A percentile compares a stretch with the other conserved stretches of the same genome.
These are phyloP conservation scores for Gymnocypris eckloni DNA, from an alignment of 2,797 vertebrate genomes.

Conservation along the genomic window DNA sequence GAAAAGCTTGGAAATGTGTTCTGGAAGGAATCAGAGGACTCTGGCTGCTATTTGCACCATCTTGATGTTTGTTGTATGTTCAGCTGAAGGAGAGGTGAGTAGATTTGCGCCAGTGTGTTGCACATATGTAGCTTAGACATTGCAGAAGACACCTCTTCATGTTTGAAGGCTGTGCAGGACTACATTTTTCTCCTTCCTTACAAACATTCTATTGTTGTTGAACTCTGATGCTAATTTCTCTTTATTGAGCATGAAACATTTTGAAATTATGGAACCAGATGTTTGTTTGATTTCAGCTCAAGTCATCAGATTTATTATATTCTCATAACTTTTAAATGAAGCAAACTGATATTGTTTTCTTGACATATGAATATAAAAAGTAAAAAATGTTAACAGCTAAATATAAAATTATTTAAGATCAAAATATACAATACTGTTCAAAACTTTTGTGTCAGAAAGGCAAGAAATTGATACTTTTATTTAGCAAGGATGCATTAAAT, in stretches of 20 bases:
- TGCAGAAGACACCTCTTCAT: not conserved
- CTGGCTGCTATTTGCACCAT: not conserved
- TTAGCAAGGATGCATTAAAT: not conserved
- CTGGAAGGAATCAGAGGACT: constrained; percentile 32
- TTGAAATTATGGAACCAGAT: not conserved
- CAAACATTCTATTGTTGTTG: not conserved
- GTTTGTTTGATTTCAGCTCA: not conserved
- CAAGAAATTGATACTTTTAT: not conserved
- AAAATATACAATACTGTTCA: not conserved
- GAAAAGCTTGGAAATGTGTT: constrained; percentile 45
- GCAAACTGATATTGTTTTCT: not conserved
- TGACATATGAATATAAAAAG: not conserved
- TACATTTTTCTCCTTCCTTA: not conserved
- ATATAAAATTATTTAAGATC: not conserved
- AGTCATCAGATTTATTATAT: not conserved
- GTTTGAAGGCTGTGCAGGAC: not conserved
- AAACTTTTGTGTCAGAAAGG: not conserved
- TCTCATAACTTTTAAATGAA: not conserved
- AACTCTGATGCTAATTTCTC: not conserved
- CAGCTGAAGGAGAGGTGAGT: constrained; percentile 53
- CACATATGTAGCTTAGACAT: not conserved
- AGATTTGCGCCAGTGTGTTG: not conserved
- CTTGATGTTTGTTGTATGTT: constrained; percentile 38
- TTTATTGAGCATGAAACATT: not conserved
- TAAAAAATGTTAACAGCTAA: not conserved